Percentiles rank a stretch among this genome's conserved stretches.
Evolutionary conservation across 2,888 invertebrate species (phyloP).

Genomic region (Isoperla grammatica): DNA sequence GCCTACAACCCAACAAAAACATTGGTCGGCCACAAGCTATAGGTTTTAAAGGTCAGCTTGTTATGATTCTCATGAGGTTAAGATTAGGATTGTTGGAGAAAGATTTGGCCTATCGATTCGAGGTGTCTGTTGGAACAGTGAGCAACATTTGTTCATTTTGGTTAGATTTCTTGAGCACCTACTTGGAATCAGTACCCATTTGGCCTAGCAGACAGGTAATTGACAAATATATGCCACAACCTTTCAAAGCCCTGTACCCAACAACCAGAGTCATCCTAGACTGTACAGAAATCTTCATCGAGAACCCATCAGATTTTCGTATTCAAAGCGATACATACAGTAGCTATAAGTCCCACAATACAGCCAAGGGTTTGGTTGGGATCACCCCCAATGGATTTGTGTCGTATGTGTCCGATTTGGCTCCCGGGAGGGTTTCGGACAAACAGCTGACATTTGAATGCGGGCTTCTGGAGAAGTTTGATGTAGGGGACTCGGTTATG

Average conservation of each 20-base stretch:
- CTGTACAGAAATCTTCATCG: slow-evolving; percentile 28
- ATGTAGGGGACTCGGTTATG: slow-evolving; percentile 30
- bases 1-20: neutral
- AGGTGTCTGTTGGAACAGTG: neutral
- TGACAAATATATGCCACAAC: neutral
- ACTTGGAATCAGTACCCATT: neutral
- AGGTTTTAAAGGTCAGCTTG: neutral
- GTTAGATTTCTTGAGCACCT: neutral
- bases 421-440: slow-evolving; percentile 30
- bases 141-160: slow-evolving; percentile 9
- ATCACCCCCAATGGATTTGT: slow-evolving; percentile 31
- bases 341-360: slow-evolving; percentile 27
- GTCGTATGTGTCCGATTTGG: slow-evolving; percentile 30
- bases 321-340: slow-evolving; percentile 19
- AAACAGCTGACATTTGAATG: too few relatives aligned
- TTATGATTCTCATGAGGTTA: neutral
- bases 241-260: neutral
- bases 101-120: slow-evolving; percentile 12
- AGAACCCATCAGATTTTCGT: slow-evolving; percentile 23
- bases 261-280: slow-evolving; percentile 21
- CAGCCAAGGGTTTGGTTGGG: slow-evolving; percentile 32
- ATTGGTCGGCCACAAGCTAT: neutral
- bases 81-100: slow-evolving; percentile 1
- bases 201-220: slow-evolving; percentile 1
- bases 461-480: slow-evolving; percentile 25